Percentiles rank a stretch among this genome's conserved stretches.
Evolutionary conservation across 2,888 invertebrate genomes (phyloP).

Genomic region (Tiliacea aurago): DNA sequence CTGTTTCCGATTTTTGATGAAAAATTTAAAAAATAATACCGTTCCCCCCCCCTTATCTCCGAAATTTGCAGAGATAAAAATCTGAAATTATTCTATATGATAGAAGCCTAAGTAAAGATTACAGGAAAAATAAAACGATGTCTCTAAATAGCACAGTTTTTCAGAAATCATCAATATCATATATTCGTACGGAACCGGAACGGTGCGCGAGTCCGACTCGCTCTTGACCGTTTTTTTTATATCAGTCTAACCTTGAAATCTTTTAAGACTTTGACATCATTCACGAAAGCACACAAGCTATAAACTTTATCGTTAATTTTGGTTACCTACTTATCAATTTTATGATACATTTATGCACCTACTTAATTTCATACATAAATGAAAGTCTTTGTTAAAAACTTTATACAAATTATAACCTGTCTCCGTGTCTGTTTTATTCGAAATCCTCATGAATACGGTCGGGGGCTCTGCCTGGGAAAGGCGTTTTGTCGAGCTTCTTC

Average conservation of each 20-base stretch:
- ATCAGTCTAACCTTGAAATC: constrained; percentile 18
- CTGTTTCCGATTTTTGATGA: too few relatives aligned
- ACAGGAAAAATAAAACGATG: too few relatives aligned
- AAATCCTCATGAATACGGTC: not conserved
- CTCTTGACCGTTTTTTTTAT: not conserved
- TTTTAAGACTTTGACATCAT: constrained; percentile 31
- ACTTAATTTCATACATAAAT: not conserved
- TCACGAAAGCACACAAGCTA: constrained; percentile 12
- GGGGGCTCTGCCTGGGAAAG: not conserved
- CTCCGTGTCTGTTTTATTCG: not conserved
- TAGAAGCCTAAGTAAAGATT: too few relatives aligned
- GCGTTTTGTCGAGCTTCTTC: not conserved
- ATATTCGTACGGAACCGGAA: too few relatives aligned
- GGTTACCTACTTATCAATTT: constrained; percentile 5
- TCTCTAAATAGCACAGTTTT: too few relatives aligned
- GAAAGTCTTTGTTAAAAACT: not conserved
- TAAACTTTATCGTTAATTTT: constrained; percentile 3
- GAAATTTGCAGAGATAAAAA: too few relatives aligned
- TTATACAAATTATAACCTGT: too few relatives aligned
- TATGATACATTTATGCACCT: constrained; percentile 1
- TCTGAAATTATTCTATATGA: too few relatives aligned
- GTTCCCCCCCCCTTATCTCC: too few relatives aligned
- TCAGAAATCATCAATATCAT: too few relatives aligned
- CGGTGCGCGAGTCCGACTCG: too few relatives aligned
- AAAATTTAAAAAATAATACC: too few relatives aligned